These are phyloP conservation scores for Tetanocera ferruginea DNA, from an alignment of 2,888 invertebrate genomes.

Conservation along the genomic window DNA sequence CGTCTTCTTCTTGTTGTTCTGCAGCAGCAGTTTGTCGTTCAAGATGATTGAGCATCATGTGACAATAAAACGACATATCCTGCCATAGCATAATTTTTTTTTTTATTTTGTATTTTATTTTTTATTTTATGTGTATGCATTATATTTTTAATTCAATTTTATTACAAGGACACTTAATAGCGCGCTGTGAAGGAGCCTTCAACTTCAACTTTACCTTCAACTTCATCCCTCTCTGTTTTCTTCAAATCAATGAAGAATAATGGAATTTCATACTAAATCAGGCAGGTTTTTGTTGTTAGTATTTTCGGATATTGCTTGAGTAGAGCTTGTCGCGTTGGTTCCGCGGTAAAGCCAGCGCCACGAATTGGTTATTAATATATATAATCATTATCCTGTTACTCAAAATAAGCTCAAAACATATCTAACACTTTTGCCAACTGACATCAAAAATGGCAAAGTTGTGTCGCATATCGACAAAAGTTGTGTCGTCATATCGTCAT, in stretches of 20 bases:
- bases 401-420: no score
- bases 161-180: conserved; percentile 24
- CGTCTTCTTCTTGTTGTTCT: neutral
- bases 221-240: no score
- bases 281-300: neutral
- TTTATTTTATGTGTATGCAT: conserved; percentile 16
- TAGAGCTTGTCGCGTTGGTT: no score
- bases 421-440: no score
- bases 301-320: no score
- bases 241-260: conserved; percentile 3
- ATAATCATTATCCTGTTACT: no score
- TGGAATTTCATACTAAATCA: neutral
- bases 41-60: conserved; percentile 50
- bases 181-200: neutral
- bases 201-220: no score
- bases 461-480: no score
- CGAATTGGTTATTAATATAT: no score
- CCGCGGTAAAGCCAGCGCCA: no score
- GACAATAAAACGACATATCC: conserved; percentile 51
- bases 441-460: no score
- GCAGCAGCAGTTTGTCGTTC: conserved; percentile 22
- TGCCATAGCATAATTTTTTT: conserved; percentile 41
- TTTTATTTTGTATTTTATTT: neutral
- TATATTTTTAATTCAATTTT: conserved; percentile 25
- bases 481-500: no score